Evolutionary conservation across 2,888 invertebrate species (phyloP).

Genomic region (Epirrita christyi): DNA sequence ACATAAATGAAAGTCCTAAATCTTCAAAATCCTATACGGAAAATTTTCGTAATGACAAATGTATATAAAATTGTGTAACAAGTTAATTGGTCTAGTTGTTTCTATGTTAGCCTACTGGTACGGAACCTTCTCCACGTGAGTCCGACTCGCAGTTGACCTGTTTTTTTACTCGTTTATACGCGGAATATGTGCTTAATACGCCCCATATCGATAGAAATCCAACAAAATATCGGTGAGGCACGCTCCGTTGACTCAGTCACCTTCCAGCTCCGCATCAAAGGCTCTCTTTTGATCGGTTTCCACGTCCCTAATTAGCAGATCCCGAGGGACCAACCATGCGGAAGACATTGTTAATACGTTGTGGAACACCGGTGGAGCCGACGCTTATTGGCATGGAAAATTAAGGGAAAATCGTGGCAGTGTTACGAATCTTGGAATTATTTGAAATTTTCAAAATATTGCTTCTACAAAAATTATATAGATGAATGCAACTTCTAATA

Average conservation of each 20-base stretch:
- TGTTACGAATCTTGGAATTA: conserved; percentile 34
- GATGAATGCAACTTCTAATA: too few relatives aligned
- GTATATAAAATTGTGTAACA: too few relatives aligned
- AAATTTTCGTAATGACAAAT: too few relatives aligned
- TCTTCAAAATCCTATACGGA: too few relatives aligned
- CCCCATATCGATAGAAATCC: conserved; percentile 33
- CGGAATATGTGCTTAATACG: conserved; percentile 9
- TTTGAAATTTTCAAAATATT: too few relatives aligned
- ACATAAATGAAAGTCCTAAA: too few relatives aligned
- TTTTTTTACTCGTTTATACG: conserved; percentile 1
- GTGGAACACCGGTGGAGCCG: conserved; percentile 63
- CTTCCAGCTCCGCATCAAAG: conserved; percentile 79
- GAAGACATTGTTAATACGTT: conserved; percentile 84
- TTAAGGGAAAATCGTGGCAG: conserved; percentile 70
- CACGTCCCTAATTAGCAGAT: conserved; percentile 80
- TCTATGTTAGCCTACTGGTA: too few relatives aligned
- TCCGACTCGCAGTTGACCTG: too few relatives aligned
- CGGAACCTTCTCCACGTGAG: too few relatives aligned
- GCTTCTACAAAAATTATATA: too few relatives aligned
- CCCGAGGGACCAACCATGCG: conserved; percentile 65
- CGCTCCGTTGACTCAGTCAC: conserved; percentile 64
- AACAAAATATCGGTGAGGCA: conserved; percentile 44
- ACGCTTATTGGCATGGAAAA: conserved; percentile 75
- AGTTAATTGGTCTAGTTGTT: too few relatives aligned
- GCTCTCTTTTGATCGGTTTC: conserved; percentile 73